A percentile compares a stretch with the other conserved stretches of the same genome.
phyloP scores from a whole-genome alignment of 1,140 invertebrate species.

The Drosophila santomea region DNA sequence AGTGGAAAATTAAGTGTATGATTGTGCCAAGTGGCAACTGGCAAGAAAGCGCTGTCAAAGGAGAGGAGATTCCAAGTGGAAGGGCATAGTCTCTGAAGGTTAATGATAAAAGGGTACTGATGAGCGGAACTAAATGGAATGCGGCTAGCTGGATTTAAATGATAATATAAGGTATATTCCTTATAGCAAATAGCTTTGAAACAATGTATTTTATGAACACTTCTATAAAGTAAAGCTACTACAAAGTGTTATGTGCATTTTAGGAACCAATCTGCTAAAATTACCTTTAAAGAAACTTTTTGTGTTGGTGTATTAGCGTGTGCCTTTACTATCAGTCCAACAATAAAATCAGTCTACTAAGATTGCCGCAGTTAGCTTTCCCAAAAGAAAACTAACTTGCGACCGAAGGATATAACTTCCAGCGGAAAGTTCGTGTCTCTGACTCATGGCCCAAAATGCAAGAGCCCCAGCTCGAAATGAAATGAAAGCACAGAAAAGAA shows the following conservation, averaged over 20 bases:
- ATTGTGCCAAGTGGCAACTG: constrained; percentile 48
- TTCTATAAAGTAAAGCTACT: no score
- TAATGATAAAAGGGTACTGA: constrained; percentile 2
- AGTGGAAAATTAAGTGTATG: constrained; percentile 62
- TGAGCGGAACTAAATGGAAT: not conserved
- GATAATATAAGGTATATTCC: no score
- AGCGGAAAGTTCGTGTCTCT: constrained; percentile 42
- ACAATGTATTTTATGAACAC: no score
- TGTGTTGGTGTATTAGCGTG: not conserved
- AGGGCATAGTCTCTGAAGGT: constrained; percentile 1
- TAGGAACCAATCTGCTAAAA: not conserved
- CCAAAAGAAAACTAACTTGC: not conserved
- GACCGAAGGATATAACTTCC: constrained; percentile 19
- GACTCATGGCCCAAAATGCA: constrained; percentile 67
- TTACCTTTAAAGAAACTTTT: not conserved
- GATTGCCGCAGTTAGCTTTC: not conserved
- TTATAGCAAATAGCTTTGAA: not conserved
- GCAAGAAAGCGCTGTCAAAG: constrained; percentile 21
- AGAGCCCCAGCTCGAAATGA: constrained; percentile 13
- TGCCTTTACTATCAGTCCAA: not conserved
- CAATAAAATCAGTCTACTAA: not conserved
- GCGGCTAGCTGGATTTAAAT: not conserved
- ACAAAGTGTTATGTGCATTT: no score
- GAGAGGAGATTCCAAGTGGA: constrained; percentile 10
- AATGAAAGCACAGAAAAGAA: constrained; percentile 27